phyloP scores from a whole-genome alignment of 2,797 vertebrate species.

The Bryconaethiops microstoma region DNA sequence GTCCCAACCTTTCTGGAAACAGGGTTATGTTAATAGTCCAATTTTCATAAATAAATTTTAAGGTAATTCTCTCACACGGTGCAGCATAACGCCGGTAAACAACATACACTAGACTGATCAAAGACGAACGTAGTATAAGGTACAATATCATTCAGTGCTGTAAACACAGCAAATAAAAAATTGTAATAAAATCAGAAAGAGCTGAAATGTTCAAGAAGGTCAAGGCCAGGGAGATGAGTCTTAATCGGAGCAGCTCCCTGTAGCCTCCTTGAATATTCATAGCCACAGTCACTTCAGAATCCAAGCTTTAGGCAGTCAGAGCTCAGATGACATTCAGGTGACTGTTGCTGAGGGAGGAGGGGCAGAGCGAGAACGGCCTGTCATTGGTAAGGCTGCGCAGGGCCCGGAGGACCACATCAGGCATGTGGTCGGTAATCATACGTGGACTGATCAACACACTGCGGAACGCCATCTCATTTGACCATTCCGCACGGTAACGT shows the following conservation, averaged over 20 bases:
- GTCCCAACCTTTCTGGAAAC: too few species aligned
- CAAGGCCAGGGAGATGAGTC: conserved; percentile 16
- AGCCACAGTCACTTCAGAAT: conserved; percentile 7
- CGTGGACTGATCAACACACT: conserved; percentile 91
- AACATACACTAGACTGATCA: neutral
- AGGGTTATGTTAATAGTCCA: neutral
- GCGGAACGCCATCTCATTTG: conserved; percentile 82
- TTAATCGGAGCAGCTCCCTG: neutral
- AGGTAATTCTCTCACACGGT: neutral
- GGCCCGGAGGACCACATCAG: conserved; percentile 83
- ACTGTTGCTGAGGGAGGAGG: conserved; percentile 69
- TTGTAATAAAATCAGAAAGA: conserved; percentile 33
- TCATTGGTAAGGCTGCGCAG: conserved; percentile 81
- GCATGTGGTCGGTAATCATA: conserved; percentile 96
- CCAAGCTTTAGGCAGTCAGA: conserved; percentile 6
- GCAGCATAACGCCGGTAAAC: neutral
- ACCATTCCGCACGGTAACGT: conserved; percentile 85
- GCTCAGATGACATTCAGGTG: conserved; percentile 73
- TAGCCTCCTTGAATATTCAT: neutral
- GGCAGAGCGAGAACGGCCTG: conserved; percentile 78
- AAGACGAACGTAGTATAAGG: neutral
- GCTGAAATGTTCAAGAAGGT: conserved; percentile 10
- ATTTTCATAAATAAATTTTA: neutral
- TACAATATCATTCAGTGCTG: conserved; percentile 1
- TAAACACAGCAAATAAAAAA: conserved; percentile 3